Percentiles rank a stretch among this genome's conserved stretches.
These are phyloP conservation scores for Panzeria rudis DNA, from an alignment of 2,888 invertebrate species.

Conservation along the genomic window DNA sequence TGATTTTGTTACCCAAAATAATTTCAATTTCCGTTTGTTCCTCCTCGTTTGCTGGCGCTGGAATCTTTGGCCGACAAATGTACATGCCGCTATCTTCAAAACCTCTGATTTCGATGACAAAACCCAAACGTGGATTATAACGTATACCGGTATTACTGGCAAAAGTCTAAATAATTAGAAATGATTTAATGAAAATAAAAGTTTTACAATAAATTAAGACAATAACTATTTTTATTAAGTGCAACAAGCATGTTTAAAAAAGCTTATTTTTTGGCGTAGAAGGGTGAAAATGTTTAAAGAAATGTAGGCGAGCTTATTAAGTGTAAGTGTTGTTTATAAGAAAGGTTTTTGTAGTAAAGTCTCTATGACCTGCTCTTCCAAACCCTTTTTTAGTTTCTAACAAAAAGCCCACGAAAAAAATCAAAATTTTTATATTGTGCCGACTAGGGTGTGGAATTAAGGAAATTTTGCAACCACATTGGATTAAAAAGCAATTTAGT, in stretches of 20 bases:
- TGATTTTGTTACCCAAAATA: constrained; percentile 80
- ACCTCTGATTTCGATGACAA: constrained; percentile 80
- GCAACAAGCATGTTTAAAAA: constrained; percentile 28
- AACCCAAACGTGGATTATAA: constrained; percentile 81
- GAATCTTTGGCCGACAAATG: constrained; percentile 79
- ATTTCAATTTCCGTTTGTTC: constrained; percentile 76
- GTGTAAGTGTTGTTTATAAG: not conserved
- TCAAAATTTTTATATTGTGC: no score
- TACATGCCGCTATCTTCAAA: constrained; percentile 80
- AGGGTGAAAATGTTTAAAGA: not conserved
- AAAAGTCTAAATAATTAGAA: constrained; percentile 76
- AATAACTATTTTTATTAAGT: constrained; percentile 35
- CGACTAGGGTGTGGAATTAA: no score
- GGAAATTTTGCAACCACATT: no score
- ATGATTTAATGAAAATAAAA: constrained; percentile 42
- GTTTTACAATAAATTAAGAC: constrained; percentile 5
- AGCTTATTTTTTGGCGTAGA: constrained; percentile 13
- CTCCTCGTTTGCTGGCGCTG: constrained; percentile 78
- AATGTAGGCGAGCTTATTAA: constrained; percentile 5
- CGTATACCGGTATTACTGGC: constrained; percentile 79
- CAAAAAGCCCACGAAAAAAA: not conserved
- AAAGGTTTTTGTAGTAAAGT: not conserved
- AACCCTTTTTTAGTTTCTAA: no score
- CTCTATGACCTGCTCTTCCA: not conserved
- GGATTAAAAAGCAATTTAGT: no score